Conservation (phyloP, 2,113 vertebrate genomes). For the Eolophus roseicapilla region DNA sequence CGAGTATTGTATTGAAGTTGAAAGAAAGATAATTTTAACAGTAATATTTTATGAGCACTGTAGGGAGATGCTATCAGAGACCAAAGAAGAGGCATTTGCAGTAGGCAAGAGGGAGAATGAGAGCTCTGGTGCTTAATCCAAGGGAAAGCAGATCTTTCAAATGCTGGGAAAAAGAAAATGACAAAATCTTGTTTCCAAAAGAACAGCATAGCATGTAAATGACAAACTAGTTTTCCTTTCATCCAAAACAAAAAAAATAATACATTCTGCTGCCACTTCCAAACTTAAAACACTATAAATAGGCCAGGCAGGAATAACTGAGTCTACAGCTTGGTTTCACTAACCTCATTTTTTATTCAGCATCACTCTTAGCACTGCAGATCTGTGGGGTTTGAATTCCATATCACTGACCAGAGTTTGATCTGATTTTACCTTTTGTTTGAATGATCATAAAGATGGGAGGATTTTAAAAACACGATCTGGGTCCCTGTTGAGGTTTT, state of each 20-base stretch:
- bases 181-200: not conserved
- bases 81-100: not conserved
- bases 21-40: not conserved
- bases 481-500: not conserved
- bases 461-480: conserved; percentile 7
- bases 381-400: not conserved
- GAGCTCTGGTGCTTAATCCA: not conserved
- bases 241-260: not conserved
- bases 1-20: not conserved
- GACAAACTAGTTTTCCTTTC: not conserved
- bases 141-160: not conserved
- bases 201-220: not conserved
- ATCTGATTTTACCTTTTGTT: not conserved
- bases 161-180: not conserved
- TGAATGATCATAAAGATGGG: not conserved
- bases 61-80: not conserved
- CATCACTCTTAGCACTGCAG: not conserved
- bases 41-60: not conserved
- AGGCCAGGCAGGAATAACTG: not conserved
- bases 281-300: not conserved
- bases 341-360: not conserved
- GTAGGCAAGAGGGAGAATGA: not conserved
- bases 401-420: not conserved
- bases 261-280: not conserved
- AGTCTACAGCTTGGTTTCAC: not conserved